A percentile compares a stretch with the other conserved stretches of the same genome.
phyloP scores from a whole-genome alignment of 2,113 vertebrate species.

The Neolamprologus caudopunctatus region DNA sequence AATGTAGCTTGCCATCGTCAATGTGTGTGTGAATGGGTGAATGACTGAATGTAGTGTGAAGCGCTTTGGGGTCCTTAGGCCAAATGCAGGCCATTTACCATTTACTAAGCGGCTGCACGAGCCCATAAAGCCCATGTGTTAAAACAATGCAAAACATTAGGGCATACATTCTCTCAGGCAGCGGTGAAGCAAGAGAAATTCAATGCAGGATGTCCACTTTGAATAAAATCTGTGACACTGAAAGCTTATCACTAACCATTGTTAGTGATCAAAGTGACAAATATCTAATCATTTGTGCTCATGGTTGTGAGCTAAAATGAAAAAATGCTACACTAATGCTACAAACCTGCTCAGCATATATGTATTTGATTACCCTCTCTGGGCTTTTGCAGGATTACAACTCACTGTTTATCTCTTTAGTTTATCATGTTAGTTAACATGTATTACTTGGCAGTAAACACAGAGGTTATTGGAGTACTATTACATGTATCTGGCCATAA shows the following conservation, averaged over 20 bases:
- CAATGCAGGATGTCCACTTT: neutral
- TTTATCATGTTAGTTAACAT: neutral
- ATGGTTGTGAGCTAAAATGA: neutral
- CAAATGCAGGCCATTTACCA: too few species aligned
- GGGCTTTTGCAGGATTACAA: neutral
- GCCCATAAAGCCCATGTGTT: neutral
- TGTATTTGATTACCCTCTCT: neutral
- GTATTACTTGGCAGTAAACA: neutral
- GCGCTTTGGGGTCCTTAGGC: too few species aligned
- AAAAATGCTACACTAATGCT: neutral
- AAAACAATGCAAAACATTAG: neutral
- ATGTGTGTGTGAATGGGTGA: too few species aligned
- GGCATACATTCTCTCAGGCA: neutral
- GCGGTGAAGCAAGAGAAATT: neutral
- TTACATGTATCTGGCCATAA: neutral
- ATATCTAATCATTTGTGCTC: neutral
- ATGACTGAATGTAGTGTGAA: too few species aligned
- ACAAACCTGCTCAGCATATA: neutral
- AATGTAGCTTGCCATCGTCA: too few species aligned
- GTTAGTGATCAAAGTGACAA: neutral
- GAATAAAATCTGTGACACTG: neutral
- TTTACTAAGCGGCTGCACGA: neutral
- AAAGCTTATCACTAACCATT: neutral
- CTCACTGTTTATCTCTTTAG: neutral
- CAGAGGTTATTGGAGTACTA: neutral